A percentile compares a stretch with the other conserved stretches of the same genome.
These are phyloP conservation scores for Meteorus cinctellus DNA, from an alignment of 2,888 invertebrate genomes.

Conservation along the genomic window DNA sequence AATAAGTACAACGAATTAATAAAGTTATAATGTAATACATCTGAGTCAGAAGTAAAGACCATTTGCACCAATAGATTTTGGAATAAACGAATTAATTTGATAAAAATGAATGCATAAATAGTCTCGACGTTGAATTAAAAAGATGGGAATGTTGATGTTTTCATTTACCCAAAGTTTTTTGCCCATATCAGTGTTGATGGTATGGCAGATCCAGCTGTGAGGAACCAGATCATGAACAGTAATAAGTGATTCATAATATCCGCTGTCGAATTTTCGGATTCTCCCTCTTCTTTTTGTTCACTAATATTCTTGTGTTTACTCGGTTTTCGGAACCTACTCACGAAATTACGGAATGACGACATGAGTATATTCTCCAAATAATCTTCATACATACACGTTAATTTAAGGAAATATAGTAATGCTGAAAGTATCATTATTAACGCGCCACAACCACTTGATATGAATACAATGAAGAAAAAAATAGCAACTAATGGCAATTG, in stretches of 20 bases:
- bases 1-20: slow-evolving; percentile 34
- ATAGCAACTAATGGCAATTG: slow-evolving; percentile 82
- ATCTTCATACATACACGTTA: slow-evolving; percentile 85
- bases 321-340: slow-evolving; percentile 66
- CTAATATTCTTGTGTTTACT: slow-evolving; percentile 26
- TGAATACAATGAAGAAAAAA: slow-evolving; percentile 78
- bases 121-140: neutral
- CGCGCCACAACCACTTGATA: slow-evolving; percentile 83
- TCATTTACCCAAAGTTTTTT: slow-evolving; percentile 83
- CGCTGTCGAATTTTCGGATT: slow-evolving; percentile 49
- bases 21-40: slow-evolving; percentile 3
- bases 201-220: slow-evolving; percentile 80
- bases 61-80: no score
- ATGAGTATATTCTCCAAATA: slow-evolving; percentile 80
- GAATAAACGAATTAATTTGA: no score
- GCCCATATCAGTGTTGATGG: slow-evolving; percentile 88
- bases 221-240: slow-evolving; percentile 81
- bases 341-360: slow-evolving; percentile 71
- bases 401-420: slow-evolving; percentile 74
- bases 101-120: no score
- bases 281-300: neutral
- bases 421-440: slow-evolving; percentile 76
- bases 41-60: no score
- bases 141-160: slow-evolving; percentile 31
- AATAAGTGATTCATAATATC: slow-evolving; percentile 83